Conservation (phyloP, 2,888 invertebrate species). For the Phengaris alcon region DNA sequence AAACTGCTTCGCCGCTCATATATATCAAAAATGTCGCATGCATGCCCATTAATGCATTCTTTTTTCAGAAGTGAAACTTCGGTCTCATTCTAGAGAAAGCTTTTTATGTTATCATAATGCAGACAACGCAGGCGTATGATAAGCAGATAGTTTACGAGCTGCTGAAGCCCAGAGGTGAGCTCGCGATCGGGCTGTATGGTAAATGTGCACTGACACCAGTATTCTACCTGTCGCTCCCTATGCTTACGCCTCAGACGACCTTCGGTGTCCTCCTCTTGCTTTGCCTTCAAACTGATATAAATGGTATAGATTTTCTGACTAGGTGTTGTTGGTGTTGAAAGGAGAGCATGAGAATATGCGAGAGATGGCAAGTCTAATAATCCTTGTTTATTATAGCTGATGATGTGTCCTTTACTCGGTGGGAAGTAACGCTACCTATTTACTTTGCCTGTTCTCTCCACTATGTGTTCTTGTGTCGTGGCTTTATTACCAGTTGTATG, state of each 20-base stretch:
- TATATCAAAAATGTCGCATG: slow-evolving; percentile 49
- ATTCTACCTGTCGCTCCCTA: slow-evolving; percentile 38
- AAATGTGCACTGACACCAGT: slow-evolving; percentile 38
- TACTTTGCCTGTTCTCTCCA: slow-evolving; percentile 17
- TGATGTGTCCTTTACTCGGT: slow-evolving; percentile 16
- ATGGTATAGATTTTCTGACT: slow-evolving; percentile 19
- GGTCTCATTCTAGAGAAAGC: slow-evolving; percentile 68
- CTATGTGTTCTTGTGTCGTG: slow-evolving; percentile 18
- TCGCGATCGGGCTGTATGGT: slow-evolving; percentile 46
- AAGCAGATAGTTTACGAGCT: slow-evolving; percentile 68
- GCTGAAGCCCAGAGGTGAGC: slow-evolving; percentile 73
- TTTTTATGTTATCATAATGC: slow-evolving; percentile 72
- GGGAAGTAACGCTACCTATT: background rate
- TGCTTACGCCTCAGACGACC: slow-evolving; percentile 39
- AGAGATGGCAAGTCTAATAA: slow-evolving; percentile 20
- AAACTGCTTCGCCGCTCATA: slow-evolving; percentile 43
- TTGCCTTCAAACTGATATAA: slow-evolving; percentile 36
- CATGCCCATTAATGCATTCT: slow-evolving; percentile 70
- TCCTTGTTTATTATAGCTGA: background rate
- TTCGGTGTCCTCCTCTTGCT: slow-evolving; percentile 36
- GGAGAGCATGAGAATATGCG: background rate
- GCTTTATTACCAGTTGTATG: slow-evolving; percentile 23
- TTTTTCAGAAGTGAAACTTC: slow-evolving; percentile 71
- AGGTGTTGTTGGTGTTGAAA: slow-evolving; percentile 12
- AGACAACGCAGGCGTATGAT: slow-evolving; percentile 57